phyloP scores from a whole-genome alignment of 2,113 vertebrate species.

The Dasyornis broadbenti region DNA sequence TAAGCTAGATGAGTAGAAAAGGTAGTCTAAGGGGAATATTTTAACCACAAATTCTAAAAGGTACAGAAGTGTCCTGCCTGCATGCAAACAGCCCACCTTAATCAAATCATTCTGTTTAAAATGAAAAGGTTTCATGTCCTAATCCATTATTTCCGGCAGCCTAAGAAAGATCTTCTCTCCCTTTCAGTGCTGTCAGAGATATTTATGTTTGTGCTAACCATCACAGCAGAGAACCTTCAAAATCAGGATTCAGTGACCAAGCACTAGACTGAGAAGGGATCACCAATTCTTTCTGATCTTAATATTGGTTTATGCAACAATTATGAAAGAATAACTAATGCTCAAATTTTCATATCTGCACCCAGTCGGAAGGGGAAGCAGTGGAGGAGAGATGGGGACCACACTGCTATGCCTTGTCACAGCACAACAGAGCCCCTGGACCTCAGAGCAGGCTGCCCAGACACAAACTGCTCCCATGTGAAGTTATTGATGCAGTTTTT shows the following conservation, averaged over 20 bases:
- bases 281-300: background rate
- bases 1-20: slow-evolving; percentile 67
- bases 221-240: background rate
- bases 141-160: slow-evolving; percentile 60
- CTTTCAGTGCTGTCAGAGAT: background rate
- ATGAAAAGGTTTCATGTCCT: slow-evolving; percentile 13
- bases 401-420: rapidly evolving
- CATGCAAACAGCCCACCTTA: slow-evolving; percentile 47
- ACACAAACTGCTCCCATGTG: background rate
- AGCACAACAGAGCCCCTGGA: background rate
- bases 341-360: background rate
- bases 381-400: background rate
- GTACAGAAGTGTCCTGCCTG: slow-evolving; percentile 48
- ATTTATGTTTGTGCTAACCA: background rate
- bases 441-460: background rate
- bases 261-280: background rate
- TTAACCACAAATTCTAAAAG: slow-evolving; percentile 66
- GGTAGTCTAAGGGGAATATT: slow-evolving; percentile 70
- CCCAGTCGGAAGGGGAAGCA: background rate
- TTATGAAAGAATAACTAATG: background rate
- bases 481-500: background rate
- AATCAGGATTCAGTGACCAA: background rate
- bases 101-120: slow-evolving; percentile 58
- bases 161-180: background rate
- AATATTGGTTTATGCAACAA: background rate